Conservation (phyloP, 2,797 vertebrate species). For the Sebastes itinus region DNA sequence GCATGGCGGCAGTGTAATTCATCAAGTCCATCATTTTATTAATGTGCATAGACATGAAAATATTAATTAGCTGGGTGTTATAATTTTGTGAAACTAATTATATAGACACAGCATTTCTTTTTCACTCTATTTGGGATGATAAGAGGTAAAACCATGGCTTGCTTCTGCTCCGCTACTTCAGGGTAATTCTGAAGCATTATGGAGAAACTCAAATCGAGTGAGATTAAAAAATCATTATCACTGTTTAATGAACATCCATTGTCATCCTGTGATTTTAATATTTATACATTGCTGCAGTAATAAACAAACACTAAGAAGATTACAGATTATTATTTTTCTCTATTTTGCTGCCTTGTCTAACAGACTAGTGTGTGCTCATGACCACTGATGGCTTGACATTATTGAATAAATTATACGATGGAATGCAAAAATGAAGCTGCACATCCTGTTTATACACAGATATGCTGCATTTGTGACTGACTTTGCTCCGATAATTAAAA, state of each 20-base stretch:
- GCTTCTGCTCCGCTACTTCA: constrained; percentile 63
- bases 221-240: constrained; percentile 83
- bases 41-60: constrained; percentile 61
- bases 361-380: constrained; percentile 21
- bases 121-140: constrained; percentile 68
- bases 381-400: constrained; percentile 35
- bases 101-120: constrained; percentile 56
- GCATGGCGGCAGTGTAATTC: constrained; percentile 7
- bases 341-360: constrained; percentile 38
- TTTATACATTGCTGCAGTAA: constrained; percentile 66
- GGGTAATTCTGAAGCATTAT: constrained; percentile 74
- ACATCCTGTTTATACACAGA: constrained; percentile 13
- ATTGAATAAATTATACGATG: constrained; percentile 43
- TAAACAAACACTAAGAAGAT: constrained; percentile 75
- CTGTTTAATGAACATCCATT: constrained; percentile 78
- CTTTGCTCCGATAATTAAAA: constrained; percentile 10
- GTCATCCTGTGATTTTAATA: constrained; percentile 70
- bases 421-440: constrained; percentile 45
- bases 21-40: constrained; percentile 65
- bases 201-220: constrained; percentile 74
- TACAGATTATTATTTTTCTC: constrained; percentile 60
- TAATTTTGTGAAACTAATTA: constrained; percentile 79
- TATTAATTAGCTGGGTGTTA: constrained; percentile 77
- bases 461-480: background rate
- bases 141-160: constrained; percentile 74